Evolutionary conservation across 2,888 invertebrate genomes (phyloP).

Genomic region (Nysson spinosus): DNA sequence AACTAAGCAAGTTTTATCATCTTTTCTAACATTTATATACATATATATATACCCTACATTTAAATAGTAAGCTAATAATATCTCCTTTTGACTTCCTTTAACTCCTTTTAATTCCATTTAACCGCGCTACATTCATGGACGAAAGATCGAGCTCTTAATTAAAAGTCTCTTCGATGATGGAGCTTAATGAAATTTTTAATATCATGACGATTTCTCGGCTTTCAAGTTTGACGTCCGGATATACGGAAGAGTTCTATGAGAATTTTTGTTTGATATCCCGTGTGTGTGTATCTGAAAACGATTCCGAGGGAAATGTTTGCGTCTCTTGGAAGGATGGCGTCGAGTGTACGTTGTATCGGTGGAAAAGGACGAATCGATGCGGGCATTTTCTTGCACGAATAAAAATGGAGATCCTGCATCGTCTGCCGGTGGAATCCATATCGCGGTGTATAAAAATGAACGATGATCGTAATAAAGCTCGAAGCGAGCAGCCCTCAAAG

Average conservation of each 20-base stretch:
- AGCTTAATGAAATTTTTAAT: neutral
- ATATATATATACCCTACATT: too few species aligned
- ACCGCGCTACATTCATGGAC: too few species aligned
- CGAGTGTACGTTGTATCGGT: neutral
- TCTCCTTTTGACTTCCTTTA: too few species aligned
- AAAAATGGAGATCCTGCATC: too few species aligned
- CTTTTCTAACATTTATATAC: too few species aligned
- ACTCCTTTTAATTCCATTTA: too few species aligned
- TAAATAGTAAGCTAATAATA: too few species aligned
- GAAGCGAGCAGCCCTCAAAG: too few species aligned
- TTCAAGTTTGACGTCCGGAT: neutral
- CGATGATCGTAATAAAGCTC: too few species aligned
- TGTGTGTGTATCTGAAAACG: slow-evolving; percentile 10
- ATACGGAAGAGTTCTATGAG: neutral
- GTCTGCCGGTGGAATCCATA: too few species aligned
- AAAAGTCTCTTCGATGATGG: neutral
- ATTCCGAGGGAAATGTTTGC: slow-evolving; percentile 1
- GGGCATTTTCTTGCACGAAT: neutral
- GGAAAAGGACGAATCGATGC: neutral
- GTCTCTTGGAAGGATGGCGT: neutral
- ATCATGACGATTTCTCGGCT: slow-evolving; percentile 2
- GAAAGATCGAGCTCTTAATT: neutral
- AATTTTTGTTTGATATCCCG: neutral
- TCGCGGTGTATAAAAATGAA: too few species aligned
- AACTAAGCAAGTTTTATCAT: too few species aligned